Percentiles rank a stretch among this genome's conserved stretches.
phyloP scores from a whole-genome alignment of 2,888 invertebrate species.

The Sinopyrophorus schimmeli region DNA sequence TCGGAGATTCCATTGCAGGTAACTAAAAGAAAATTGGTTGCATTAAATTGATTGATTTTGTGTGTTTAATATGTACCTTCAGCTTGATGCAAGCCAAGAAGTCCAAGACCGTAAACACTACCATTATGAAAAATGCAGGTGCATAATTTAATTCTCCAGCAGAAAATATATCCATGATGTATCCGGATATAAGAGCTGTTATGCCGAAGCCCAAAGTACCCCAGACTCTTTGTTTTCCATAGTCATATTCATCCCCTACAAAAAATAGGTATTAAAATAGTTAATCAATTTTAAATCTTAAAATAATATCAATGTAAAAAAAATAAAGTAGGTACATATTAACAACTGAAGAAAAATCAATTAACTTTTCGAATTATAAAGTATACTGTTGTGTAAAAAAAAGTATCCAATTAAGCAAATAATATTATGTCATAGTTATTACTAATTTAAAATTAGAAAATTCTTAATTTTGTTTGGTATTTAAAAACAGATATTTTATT shows the following conservation, averaged over 20 bases:
- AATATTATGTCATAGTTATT: not conserved
- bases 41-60: no score
- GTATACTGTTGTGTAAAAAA: no score
- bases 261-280: constrained; percentile 14
- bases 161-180: constrained; percentile 69
- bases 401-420: no score
- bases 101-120: constrained; percentile 67
- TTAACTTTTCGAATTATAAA: not conserved
- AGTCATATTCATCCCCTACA: constrained; percentile 69
- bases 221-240: constrained; percentile 81
- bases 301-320: no score
- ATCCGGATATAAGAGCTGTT: constrained; percentile 72
- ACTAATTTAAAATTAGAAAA: constrained; percentile 3
- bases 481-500: not conserved
- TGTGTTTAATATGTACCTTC: no score
- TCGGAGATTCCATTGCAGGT: constrained; percentile 68
- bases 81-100: constrained; percentile 67
- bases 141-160: constrained; percentile 63
- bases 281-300: constrained; percentile 1
- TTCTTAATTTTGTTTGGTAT: no score
- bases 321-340: no score
- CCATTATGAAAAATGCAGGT: constrained; percentile 71
- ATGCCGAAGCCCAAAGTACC: constrained; percentile 80
- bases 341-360: no score
- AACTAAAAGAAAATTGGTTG: no score